A percentile compares a stretch with the other conserved stretches of the same genome.
Conservation (phyloP, 2,113 vertebrate species). For the Sula dactylatra region DNA sequence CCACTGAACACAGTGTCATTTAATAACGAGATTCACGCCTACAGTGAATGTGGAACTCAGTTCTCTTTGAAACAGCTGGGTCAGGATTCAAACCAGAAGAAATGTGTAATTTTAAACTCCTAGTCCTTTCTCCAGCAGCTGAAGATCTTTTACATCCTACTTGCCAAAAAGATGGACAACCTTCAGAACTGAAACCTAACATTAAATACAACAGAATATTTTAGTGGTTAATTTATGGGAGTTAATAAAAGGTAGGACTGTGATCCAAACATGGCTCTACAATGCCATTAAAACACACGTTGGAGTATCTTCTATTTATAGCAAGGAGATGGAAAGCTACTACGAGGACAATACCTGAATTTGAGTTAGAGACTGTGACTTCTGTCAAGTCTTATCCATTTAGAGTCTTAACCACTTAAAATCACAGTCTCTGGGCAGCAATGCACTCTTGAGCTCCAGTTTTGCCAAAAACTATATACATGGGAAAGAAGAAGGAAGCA, state of each 20-base stretch:
- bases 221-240: not conserved
- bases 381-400: not conserved
- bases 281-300: not conserved
- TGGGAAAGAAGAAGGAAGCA: not conserved
- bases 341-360: not conserved
- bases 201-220: not conserved
- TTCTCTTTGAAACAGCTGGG: not conserved
- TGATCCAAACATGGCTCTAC: not conserved
- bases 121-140: not conserved
- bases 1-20: not conserved
- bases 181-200: not conserved
- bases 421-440: not conserved
- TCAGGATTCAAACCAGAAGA: not conserved
- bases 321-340: not conserved
- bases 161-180: not conserved
- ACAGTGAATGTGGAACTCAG: not conserved
- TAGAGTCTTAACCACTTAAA: not conserved
- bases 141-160: not conserved
- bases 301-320: not conserved
- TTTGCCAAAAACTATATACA: not conserved
- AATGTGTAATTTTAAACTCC: not conserved
- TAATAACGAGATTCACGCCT: not conserved
- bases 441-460: not conserved
- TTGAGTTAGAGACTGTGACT: not conserved
- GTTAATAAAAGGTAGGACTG: not conserved